Conservation (phyloP, 2,113 vertebrate genomes). For the Casuarius casuarius region DNA sequence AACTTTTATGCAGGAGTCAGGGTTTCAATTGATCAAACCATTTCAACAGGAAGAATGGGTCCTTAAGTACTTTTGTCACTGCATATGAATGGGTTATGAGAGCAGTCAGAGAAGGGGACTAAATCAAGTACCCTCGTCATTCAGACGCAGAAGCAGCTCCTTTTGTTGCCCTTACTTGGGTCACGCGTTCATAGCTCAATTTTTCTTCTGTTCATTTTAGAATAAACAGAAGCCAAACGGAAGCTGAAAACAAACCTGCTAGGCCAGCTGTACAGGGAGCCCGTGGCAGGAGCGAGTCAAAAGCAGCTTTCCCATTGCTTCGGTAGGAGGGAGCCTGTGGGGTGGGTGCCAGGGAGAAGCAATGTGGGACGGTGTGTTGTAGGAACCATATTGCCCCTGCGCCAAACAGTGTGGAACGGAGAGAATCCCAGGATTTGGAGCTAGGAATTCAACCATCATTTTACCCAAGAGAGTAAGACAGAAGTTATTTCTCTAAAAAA, state of each 20-base stretch:
- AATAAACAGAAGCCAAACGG: not conserved
- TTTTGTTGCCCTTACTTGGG: not conserved
- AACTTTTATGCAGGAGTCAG: not conserved
- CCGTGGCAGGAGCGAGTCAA: not conserved
- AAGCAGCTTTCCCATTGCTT: not conserved
- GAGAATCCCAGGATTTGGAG: rapidly evolving
- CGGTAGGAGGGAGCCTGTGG: rapidly evolving
- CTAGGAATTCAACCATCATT: not conserved
- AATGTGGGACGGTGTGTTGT: rapidly evolving
- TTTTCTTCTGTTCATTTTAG: not conserved
- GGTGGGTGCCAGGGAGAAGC: rapidly evolving
- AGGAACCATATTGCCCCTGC: not conserved
- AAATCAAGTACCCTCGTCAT: not conserved
- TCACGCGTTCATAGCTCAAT: not conserved
- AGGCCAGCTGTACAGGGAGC: not conserved
- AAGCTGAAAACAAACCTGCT: not conserved
- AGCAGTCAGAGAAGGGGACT: not conserved
- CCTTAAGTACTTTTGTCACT: not conserved
- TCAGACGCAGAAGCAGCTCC: not conserved
- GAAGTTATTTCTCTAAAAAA: not conserved
- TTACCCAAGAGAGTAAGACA: not conserved
- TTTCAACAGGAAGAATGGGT: not conserved
- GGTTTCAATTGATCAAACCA: not conserved
- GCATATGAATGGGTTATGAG: not conserved
- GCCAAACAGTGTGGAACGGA: rapidly evolving